Evolutionary conservation across 2,113 vertebrate species (phyloP).

Genomic region (Tor tambroides): DNA sequence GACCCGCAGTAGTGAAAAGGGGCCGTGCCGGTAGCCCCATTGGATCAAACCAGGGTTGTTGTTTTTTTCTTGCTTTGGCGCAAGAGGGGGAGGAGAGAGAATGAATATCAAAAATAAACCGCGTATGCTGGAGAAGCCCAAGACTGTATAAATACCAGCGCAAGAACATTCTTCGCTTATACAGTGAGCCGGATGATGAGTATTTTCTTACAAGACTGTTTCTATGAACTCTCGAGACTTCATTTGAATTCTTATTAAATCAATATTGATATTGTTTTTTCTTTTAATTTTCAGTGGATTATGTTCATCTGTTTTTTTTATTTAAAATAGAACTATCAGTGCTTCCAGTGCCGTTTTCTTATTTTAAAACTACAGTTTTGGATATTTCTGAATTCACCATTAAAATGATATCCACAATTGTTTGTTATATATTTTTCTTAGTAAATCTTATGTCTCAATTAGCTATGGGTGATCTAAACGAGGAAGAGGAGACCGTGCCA

Average conservation of each 20-base stretch:
- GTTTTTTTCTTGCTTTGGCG: slow-evolving; percentile 53
- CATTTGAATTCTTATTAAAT: neutral
- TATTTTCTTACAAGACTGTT: neutral
- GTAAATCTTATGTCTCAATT: slow-evolving; percentile 53
- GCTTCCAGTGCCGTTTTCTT: neutral
- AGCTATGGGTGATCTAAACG: slow-evolving; percentile 59
- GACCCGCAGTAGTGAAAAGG: slow-evolving; percentile 60
- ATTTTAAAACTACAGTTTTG: neutral
- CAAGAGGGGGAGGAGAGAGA: slow-evolving; percentile 75
- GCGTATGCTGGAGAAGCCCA: slow-evolving; percentile 82
- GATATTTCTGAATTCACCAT: neutral
- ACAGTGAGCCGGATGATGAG: slow-evolving; percentile 56
- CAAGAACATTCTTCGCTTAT: slow-evolving; percentile 64
- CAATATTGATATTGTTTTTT: neutral
- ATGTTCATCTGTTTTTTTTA: neutral
- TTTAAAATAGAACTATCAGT: neutral
- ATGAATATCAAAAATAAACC: slow-evolving; percentile 86
- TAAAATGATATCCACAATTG: slow-evolving; percentile 43
- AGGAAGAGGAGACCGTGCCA: slow-evolving; percentile 63
- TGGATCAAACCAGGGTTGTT: slow-evolving; percentile 75
- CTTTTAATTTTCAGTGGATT: neutral
- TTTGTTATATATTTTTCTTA: slow-evolving; percentile 50
- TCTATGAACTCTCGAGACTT: neutral
- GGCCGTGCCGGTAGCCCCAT: slow-evolving; percentile 73
- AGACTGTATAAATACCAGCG: slow-evolving; percentile 85